Evolutionary conservation across 2,113 vertebrate genomes (phyloP), one percentile per base, ranked within the genome.

Genomic region (Clarias gariepinus): DNA sequence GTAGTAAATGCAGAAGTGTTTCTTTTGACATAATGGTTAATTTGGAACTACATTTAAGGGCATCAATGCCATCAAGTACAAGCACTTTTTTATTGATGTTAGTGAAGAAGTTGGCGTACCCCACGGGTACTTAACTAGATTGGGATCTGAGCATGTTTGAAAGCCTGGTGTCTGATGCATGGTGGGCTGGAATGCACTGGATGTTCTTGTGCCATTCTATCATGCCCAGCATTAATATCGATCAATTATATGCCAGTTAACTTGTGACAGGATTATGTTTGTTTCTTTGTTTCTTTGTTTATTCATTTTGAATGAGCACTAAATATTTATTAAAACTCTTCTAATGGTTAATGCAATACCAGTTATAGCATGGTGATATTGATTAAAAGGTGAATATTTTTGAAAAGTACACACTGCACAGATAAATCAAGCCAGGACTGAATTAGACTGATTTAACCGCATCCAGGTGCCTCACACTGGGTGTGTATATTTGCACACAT

Each of bases 391-490:
- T 9, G 18, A 21, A 36, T 36, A 4, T 74, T 25, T 90, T 87
- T 88, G 76, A 85, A 89, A 47, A 87, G 83, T 82, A 89, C 91
- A 47, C 8, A 88, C 83, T 57, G 23, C 55, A 86, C 89, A 88
- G 91, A 92, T 89, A 90, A 83, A 0, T 21, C 79, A 9, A 47
- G 69, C 84, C 90, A 55, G 23, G 86, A 88, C 87, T 91, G 85
- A 91, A 92, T 92, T 91, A 85, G 88, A 86, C 84, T 15, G 87
- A 78, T 90, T 91, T 91, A 85, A 86, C 77, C 52, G 57, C 53
- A 85, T 87, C 90, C 88, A 28, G 82, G 81, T 76, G 84, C 55
- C 23, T 84, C 78, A 82, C 61, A 83, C 87, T 74, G 76, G 21
- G 85, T 73, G 55, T 63, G 84, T 84, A 21, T 84, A 73, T 88